phyloP scores from a whole-genome alignment of 2,113 vertebrate genomes.

The Malurus alboscapulatus region DNA sequence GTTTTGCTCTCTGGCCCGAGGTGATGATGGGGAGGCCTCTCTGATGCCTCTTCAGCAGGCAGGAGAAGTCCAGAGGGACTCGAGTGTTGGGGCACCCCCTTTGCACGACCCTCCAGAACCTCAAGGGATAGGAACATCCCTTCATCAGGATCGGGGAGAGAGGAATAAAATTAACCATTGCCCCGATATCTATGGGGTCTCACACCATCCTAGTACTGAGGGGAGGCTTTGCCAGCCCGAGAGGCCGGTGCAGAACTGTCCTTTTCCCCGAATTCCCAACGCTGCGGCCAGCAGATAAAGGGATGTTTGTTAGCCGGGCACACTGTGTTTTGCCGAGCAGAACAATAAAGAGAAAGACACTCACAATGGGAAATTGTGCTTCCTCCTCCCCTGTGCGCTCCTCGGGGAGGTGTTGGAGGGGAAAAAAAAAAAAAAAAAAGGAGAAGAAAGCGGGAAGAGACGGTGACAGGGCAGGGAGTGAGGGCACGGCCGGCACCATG shows the following conservation, averaged over 20 bases:
- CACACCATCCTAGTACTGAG: accelerated
- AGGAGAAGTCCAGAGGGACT: background rate
- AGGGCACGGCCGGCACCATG: background rate
- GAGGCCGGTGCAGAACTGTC: background rate
- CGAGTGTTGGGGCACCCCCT: accelerated
- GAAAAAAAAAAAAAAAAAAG: background rate
- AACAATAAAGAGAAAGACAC: conserved; percentile 73
- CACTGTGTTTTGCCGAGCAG: conserved; percentile 59
- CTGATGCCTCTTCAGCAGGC: background rate
- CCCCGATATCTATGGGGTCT: background rate
- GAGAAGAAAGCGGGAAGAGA: conserved; percentile 35
- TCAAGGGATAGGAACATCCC: background rate
- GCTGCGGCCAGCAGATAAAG: conserved; percentile 23
- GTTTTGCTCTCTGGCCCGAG: background rate
- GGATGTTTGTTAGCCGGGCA: conserved; percentile 35
- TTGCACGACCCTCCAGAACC: accelerated
- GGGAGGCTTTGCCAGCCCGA: background rate
- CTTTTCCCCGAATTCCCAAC: background rate
- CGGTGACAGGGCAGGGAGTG: background rate
- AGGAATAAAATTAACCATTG: background rate
- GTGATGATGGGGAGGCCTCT: background rate
- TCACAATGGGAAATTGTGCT: conserved; percentile 80
- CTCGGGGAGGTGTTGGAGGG: conserved; percentile 44
- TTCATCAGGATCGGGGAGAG: accelerated
- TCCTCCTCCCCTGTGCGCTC: conserved; percentile 54